Base-by-base conservation (phyloP, 2,888 invertebrate species). In the Rhagium mordax region DNA sequence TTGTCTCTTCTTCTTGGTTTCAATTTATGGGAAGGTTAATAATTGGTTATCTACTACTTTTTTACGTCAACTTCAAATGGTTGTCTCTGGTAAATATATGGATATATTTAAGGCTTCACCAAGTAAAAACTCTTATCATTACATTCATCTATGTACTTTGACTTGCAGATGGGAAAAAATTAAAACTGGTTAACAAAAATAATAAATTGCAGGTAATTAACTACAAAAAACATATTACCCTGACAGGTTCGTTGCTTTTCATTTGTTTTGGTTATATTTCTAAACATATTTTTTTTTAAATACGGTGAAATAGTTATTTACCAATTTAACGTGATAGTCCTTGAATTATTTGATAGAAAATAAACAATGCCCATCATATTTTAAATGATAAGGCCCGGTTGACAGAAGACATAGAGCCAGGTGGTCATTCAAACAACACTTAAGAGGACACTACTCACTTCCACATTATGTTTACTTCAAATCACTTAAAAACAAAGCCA, bases 371-470 rank as follows among this genome's bases (percentile, higher is more conserved):
- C 83, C 85, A 85, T 85, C 81, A 82, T 83, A 82, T 83, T 83
- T 83, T 78, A 80, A 81, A 81, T 81, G 81, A 81, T 83, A 82
- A 81, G 81, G 81, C 82, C 82, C 80, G 79, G 83, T 81, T 83
- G 84, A 84, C 83, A 83, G 81, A 81, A 74, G 66, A 73, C 75
- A 78, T 78, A 76, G 78, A 85, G 84, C 86, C 86, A 86, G 86
- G 86, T 86, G 86, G 86, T 86, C 86, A 85, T 80, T 79, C 80
- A 84, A 82, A 81, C 78, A 80, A 77, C 78, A 81, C 81, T 78
- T 69, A 73, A 61, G 74, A 73, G 77, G 74, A 77, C 74, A 71
- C 67, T 72, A 77, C 77, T 77, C 77, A 79, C 78, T 78, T 77
- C 72, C 76, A 74, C 78, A 76, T 78, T 71, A 51, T 71, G 67